Conservation (phyloP, 92 coral and sea anemone species). For the Zoanthus sociatus region DNA sequence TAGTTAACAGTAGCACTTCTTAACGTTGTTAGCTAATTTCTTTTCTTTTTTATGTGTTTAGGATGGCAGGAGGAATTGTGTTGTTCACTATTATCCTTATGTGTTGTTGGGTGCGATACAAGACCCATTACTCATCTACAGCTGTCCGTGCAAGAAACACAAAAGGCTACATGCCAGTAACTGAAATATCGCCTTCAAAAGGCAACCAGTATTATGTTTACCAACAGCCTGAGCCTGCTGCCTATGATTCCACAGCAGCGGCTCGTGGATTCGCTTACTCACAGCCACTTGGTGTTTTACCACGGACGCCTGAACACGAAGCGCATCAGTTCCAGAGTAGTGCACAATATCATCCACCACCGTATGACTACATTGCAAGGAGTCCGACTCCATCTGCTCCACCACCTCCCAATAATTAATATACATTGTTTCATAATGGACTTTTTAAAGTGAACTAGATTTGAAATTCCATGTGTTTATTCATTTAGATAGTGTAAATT, state of each 20-base stretch:
- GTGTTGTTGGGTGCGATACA: slow-evolving; percentile 80
- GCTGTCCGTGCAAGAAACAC: slow-evolving; percentile 49
- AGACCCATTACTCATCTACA: slow-evolving; percentile 49
- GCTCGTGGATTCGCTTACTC: slow-evolving; percentile 46
- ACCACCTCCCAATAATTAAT: slow-evolving; percentile 44
- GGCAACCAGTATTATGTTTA: slow-evolving; percentile 73
- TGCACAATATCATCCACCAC: slow-evolving; percentile 68
- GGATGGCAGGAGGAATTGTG: slow-evolving; percentile 75
- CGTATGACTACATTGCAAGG: slow-evolving; percentile 74
- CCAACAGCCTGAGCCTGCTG: slow-evolving; percentile 71
- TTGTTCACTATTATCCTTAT: slow-evolving; percentile 64
- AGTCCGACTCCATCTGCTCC: slow-evolving; percentile 80
- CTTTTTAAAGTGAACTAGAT: too few species aligned
- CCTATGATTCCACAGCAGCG: slow-evolving; percentile 48
- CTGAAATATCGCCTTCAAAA: slow-evolving; percentile 61
- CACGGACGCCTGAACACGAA: slow-evolving; percentile 43
- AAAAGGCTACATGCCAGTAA: slow-evolving; percentile 65
- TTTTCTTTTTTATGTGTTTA: slow-evolving; percentile 11
- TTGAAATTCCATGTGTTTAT: too few species aligned
- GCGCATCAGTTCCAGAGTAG: slow-evolving; percentile 46
- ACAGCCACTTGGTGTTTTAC: slow-evolving; percentile 35
- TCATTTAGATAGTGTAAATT: too few species aligned
- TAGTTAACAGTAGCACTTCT: too few species aligned
- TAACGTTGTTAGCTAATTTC: too few species aligned
- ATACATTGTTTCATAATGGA: neutral